These are phyloP conservation scores for Lagopus muta DNA, from an alignment of 2,113 vertebrate genomes.

Conservation along the genomic window DNA sequence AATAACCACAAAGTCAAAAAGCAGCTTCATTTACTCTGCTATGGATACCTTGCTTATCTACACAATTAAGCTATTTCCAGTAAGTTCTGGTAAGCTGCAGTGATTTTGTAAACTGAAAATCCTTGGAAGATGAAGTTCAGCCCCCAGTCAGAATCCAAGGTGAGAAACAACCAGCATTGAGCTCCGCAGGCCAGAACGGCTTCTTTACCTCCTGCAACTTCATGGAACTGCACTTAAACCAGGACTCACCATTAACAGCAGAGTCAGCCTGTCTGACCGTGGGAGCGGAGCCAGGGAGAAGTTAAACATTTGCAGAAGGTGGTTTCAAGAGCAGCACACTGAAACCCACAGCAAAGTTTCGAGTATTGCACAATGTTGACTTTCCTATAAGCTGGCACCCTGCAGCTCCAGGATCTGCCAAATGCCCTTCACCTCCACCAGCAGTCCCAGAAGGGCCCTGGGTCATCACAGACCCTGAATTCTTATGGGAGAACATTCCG, in stretches of 20 bases:
- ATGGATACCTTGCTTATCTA: conserved; percentile 25
- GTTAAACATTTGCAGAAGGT: background rate
- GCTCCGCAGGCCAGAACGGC: background rate
- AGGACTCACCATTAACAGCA: background rate
- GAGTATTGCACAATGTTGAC: accelerated
- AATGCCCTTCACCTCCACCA: accelerated
- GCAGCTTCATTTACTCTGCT: conserved; percentile 5
- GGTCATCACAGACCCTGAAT: no score
- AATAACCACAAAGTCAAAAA: background rate
- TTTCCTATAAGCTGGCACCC: background rate
- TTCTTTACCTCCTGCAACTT: background rate
- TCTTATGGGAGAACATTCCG: background rate
- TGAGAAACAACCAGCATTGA: background rate
- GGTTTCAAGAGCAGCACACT: no score
- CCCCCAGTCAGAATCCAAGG: background rate
- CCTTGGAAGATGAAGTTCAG: background rate
- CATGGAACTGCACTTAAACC: background rate
- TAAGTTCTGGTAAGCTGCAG: background rate
- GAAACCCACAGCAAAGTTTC: background rate
- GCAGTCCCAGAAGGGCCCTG: background rate
- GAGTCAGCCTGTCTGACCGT: background rate
- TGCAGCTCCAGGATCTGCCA: background rate
- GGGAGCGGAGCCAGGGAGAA: background rate
- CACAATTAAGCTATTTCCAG: conserved; percentile 2
- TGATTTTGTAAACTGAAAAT: background rate